phyloP scores from a whole-genome alignment of 2,113 vertebrate species.

The Campylomormyrus numenius region DNA sequence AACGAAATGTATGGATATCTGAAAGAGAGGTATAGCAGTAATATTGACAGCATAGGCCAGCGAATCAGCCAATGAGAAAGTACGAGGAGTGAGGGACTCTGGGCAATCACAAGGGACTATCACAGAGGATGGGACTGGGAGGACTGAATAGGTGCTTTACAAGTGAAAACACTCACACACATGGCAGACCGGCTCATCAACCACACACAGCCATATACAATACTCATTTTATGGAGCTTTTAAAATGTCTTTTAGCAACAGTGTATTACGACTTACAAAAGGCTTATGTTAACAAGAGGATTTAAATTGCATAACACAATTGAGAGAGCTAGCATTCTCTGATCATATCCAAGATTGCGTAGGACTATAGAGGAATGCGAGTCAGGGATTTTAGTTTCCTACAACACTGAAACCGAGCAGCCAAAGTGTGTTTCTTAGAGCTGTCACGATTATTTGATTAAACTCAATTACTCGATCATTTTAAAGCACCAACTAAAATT shows the following conservation, averaged over 20 bases:
- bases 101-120: conserved; percentile 46
- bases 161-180: background rate
- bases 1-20: background rate
- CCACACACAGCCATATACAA: background rate
- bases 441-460: background rate
- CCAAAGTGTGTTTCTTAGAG: background rate
- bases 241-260: background rate
- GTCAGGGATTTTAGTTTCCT: background rate
- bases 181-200: background rate
- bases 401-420: background rate
- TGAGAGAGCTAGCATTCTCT: background rate
- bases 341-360: background rate
- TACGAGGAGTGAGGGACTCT: conserved; percentile 41
- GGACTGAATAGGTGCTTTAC: background rate
- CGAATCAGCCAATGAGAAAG: conserved; percentile 25
- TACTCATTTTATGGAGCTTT: background rate
- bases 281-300: background rate
- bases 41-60: conserved; percentile 54
- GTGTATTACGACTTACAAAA: background rate
- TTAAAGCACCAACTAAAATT: background rate
- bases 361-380: background rate
- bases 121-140: conserved; percentile 34
- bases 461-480: background rate
- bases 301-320: background rate
- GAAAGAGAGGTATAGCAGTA: conserved; percentile 23